A percentile compares a stretch with the other conserved stretches of the same genome.
phyloP scores from a whole-genome alignment of 2,797 vertebrate species.

The Buphagus erythrorhynchus region DNA sequence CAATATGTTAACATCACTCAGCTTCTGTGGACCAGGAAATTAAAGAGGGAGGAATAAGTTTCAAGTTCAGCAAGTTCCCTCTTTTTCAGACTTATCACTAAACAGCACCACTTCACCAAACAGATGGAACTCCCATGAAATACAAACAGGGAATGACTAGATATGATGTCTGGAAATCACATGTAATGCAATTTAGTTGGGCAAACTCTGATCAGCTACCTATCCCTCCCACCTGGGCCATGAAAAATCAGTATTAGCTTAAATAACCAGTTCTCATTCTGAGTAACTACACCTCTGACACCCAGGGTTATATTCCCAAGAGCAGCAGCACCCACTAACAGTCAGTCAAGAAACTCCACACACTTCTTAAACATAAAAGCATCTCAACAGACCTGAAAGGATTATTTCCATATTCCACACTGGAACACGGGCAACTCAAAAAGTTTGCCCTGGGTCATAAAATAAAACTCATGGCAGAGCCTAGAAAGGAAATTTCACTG shows the following conservation, averaged over 20 bases:
- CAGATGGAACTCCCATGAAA: background rate
- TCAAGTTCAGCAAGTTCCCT: background rate
- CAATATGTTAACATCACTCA: slow-evolving; percentile 36
- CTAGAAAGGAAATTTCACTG: background rate
- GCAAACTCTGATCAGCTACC: background rate
- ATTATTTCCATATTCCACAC: background rate
- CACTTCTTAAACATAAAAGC: background rate
- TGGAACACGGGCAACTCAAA: background rate
- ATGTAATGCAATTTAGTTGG: background rate
- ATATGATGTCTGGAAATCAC: background rate
- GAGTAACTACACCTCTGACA: background rate
- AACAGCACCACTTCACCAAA: background rate
- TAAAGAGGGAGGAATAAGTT: background rate
- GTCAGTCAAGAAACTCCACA: background rate
- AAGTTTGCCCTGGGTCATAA: background rate
- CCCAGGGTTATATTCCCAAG: background rate
- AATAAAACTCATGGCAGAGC: background rate
- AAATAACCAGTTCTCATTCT: background rate
- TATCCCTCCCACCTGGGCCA: background rate
- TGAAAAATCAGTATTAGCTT: background rate
- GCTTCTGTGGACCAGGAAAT: background rate
- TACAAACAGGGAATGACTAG: background rate
- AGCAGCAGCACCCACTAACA: background rate
- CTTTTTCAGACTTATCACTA: background rate
- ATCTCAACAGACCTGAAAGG: background rate